Conservation (phyloP, 2,113 vertebrate species). For the Rissa tridactyla region DNA sequence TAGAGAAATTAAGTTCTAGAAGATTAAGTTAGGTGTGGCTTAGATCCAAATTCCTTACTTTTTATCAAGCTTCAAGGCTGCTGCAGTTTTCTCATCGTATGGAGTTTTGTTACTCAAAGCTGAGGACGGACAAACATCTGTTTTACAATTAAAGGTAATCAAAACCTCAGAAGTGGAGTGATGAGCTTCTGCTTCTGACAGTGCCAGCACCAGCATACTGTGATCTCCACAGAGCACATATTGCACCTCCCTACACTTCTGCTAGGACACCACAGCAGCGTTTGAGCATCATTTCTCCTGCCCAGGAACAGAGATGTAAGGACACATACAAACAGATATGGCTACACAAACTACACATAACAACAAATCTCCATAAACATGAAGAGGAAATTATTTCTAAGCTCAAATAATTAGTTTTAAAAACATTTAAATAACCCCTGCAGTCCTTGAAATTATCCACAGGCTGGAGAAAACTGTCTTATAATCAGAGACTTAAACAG, state of each 20-base stretch:
- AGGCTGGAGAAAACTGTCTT: not conserved
- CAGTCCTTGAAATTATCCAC: not conserved
- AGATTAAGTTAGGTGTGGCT: not conserved
- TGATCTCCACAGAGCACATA: not conserved
- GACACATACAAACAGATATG: not conserved
- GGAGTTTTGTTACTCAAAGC: not conserved
- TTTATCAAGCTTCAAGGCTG: not conserved
- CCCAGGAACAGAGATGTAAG: not conserved
- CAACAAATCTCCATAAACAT: not conserved
- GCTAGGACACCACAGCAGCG: not conserved
- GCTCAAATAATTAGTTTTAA: not conserved
- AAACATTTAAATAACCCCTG: not conserved
- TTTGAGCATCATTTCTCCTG: not conserved
- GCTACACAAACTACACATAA: not conserved
- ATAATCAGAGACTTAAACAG: not conserved
- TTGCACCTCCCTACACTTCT: not conserved
- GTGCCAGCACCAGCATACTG: not conserved
- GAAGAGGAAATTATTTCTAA: not conserved
- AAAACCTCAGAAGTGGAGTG: not conserved
- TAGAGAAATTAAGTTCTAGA: not conserved
- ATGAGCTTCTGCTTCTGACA: not conserved
- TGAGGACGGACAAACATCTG: rapidly evolving
- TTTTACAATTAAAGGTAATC: not conserved
- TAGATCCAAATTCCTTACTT: not conserved
- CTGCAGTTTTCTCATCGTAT: not conserved